Base-by-base conservation (phyloP, 2,797 vertebrate species). In the Miichthys miiuy region DNA sequence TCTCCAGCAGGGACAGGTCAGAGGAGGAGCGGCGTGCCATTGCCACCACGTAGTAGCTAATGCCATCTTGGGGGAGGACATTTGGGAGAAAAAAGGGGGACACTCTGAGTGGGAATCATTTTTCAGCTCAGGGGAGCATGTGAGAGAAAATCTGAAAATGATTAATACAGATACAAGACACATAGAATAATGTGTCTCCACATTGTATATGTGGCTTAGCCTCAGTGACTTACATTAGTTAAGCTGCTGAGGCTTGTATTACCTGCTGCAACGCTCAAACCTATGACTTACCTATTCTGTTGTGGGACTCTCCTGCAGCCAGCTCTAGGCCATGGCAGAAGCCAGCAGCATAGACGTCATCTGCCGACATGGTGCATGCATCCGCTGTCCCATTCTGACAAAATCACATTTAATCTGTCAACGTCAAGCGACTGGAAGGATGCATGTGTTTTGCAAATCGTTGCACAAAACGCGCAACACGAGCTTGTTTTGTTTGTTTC, bases 1-100 rank as follows among this genome's bases (percentile, higher is more conserved):
- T 96, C 93, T 96, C 95, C 88, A 96, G 89, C 88, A 96, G 86
- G 30, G 96, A 96, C 60, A 96, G 86, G 47, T 96, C 96, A 1
- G 94, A 91, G 0, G 96, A 94, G 58, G 95, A 96, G 66, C 92
- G 94, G 0, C 96, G 93, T 0, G 96, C 96, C 93, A 96, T 75
- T 0, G 95, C 96, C 73, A 96, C 96, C 70, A 96, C 96, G 0
- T 96, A 95, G 88, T 95, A 96, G 70, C 87, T 93, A 21, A 94
- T 77, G 6, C 95, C 93, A 74, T 96, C 96, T 96, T 80, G 16
- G 51, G 23, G 54, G 30, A 52, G 13, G 30, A 18, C 7, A 34
- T 34, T 20, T 13, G 30, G 11, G 34, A 62, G 16, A 42, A 25
- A n/a, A 41, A 14, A 67, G 5, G 16, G 13, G 7, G 12, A 55